Base-by-base conservation (phyloP, 2,888 invertebrate genomes). In the Drosophila quinaria region DNA sequence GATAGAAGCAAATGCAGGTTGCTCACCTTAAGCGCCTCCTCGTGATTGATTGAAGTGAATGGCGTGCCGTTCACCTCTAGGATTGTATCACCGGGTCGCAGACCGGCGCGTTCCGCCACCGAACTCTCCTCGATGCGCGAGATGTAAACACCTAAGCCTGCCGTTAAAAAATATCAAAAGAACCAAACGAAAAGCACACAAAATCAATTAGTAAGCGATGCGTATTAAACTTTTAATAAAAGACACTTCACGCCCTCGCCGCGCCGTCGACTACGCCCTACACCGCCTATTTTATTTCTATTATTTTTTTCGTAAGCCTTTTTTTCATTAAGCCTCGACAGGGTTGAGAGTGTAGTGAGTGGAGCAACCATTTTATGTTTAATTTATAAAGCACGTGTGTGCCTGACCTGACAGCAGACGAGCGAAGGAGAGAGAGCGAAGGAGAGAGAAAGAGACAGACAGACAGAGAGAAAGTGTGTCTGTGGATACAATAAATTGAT, bases 11-110 rank as follows among this genome's bases (percentile, higher is more conserved):
- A 56, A 46, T 51, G 73, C 64, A 65, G 51, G 51, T 64, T 63
- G 88, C 92, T 90, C 94, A 97, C 97, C 95, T 97, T 97, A 80
- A 98, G 95, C 72, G 98, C 98, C 93, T 98, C 98, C 92, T 97
- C 96, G 93, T 98, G 98, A 78, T 96, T 96, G 92, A 98, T 97
- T 90, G 97, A 97, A 63, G 97, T 96, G 93, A 98, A 98, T 77
- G 97, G 98, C 71, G 97, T 97, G 73, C 98, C 98, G 93, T 98
- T 98, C 81, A 98, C 98, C 93, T 98, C 97, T 90, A 98, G 94
- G 92, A 98, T 98, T 92, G 98, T 97, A 94, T 98, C 98, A 77
- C 98, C 98, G 77, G 97, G 97, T 90, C 97, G 95, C 78, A 98
- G 94, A 76, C 97, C 97, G 73, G 97, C 96, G 80, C 97, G 95